These are phyloP conservation scores for Rhineura floridana DNA, from an alignment of 2,113 vertebrate genomes.

Conservation along the genomic window DNA sequence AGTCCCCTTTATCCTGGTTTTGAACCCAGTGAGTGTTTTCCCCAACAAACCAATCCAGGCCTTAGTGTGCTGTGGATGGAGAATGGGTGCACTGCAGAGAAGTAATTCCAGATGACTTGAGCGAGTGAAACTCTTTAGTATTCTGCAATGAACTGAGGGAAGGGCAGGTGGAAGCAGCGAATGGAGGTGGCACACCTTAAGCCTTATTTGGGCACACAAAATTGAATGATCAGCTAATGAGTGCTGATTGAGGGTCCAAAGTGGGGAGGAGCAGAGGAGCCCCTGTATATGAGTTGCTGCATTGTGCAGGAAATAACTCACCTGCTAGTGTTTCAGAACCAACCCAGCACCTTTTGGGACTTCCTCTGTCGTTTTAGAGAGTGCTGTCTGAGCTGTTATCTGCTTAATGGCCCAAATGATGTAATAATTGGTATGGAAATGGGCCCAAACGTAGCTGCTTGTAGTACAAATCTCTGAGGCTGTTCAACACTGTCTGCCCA, in stretches of 20 bases:
- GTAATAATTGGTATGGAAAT: slow-evolving; percentile 71
- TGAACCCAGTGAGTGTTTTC: background rate
- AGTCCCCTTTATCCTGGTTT: background rate
- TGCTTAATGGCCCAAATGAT: slow-evolving; percentile 68
- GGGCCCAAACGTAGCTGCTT: slow-evolving; percentile 61
- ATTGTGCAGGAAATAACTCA: slow-evolving; percentile 63
- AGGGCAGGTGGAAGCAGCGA: background rate
- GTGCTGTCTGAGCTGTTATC: slow-evolving; percentile 67
- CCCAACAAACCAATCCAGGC: background rate
- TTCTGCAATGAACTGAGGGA: background rate
- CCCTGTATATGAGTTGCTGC: slow-evolving; percentile 72
- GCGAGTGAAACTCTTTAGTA: background rate
- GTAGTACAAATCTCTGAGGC: slow-evolving; percentile 43
- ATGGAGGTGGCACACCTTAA: background rate
- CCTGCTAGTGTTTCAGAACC: slow-evolving; percentile 70
- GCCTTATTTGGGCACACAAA: slow-evolving; percentile 65
- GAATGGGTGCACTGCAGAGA: background rate
- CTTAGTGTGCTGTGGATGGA: background rate
- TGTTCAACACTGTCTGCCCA: slow-evolving; percentile 47
- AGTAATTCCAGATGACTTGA: background rate
- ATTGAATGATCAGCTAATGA: slow-evolving; percentile 64
- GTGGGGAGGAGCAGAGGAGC: slow-evolving; percentile 70
- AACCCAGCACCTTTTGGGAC: slow-evolving; percentile 65
- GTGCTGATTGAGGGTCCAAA: slow-evolving; percentile 64
- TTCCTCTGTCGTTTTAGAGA: slow-evolving; percentile 66